phyloP scores from a whole-genome alignment of 23 tunicate species.

The Corella eumyota region DNA sequence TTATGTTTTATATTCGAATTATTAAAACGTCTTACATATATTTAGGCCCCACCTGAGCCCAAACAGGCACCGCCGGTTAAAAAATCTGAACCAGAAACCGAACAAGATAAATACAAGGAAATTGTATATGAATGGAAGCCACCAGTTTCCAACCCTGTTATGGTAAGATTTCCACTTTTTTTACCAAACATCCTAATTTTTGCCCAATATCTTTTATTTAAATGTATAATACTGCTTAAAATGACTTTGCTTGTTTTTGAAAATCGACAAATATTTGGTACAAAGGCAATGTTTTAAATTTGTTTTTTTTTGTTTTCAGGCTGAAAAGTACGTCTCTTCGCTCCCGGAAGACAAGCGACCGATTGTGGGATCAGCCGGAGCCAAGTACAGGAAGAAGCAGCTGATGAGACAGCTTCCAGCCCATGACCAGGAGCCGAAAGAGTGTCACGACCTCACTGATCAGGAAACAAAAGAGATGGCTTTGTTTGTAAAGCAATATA shows the following conservation, averaged over 20 bases:
- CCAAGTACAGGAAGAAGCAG: conserved; percentile 80
- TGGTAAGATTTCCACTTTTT: conserved; percentile 55
- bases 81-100: too few relatives aligned
- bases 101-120: too few relatives aligned
- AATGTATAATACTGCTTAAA: too few relatives aligned
- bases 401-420: conserved; percentile 90
- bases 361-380: conserved; percentile 71
- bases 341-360: conserved; percentile 83
- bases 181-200: too few relatives aligned
- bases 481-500: conserved; percentile 71
- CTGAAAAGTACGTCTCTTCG: conserved; percentile 36
- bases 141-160: conserved; percentile 26
- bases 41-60: too few relatives aligned
- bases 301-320: conserved; percentile 10
- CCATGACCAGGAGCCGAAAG: conserved; percentile 81
- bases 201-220: too few relatives aligned
- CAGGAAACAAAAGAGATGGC: conserved; percentile 87
- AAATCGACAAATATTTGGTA: too few relatives aligned
- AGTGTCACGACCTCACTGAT: conserved; percentile 83
- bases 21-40: too few relatives aligned
- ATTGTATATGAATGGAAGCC: conserved; percentile 90
- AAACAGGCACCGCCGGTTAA: too few relatives aligned
- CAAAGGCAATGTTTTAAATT: too few relatives aligned
- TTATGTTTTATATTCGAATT: too few relatives aligned
- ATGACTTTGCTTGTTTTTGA: too few relatives aligned